phyloP scores from a whole-genome alignment of 2,888 invertebrate genomes.

The Hirtodrosophila alboralis region DNA sequence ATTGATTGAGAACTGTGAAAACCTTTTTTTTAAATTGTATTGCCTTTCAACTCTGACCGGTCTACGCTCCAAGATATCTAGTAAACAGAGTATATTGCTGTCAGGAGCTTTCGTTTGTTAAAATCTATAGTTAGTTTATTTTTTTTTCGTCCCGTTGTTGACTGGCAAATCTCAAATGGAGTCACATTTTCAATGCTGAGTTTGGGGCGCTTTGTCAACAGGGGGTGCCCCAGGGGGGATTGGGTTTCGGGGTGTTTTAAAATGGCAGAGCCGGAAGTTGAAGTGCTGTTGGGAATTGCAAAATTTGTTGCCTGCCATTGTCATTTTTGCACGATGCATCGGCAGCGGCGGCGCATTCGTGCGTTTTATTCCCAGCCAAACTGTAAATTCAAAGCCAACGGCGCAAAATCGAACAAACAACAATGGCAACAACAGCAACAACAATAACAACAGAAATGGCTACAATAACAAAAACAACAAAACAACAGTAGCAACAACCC shows the following conservation, averaged over 20 bases:
- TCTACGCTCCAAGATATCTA: too few species aligned
- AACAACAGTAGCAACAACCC: slow-evolving; percentile 16
- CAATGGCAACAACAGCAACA: slow-evolving; percentile 11
- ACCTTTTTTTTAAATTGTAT: too few species aligned
- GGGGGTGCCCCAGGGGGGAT: background rate
- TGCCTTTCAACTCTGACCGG: too few species aligned
- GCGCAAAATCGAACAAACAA: slow-evolving; percentile 68
- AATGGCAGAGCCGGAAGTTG: slow-evolving; percentile 70
- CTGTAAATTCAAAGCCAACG: slow-evolving; percentile 77
- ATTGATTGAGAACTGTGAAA: too few species aligned
- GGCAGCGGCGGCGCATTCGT: slow-evolving; percentile 59
- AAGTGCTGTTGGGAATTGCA: slow-evolving; percentile 78
- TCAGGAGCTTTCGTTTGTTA: background rate
- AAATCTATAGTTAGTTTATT: slow-evolving; percentile 3
- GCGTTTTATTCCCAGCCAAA: slow-evolving; percentile 77
- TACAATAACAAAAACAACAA: slow-evolving; percentile 10
- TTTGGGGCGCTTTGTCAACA: slow-evolving; percentile 54
- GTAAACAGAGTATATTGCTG: too few species aligned
- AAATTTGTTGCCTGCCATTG: slow-evolving; percentile 79
- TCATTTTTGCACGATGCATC: slow-evolving; percentile 67
- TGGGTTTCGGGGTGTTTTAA: slow-evolving; percentile 1
- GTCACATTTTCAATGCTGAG: slow-evolving; percentile 75
- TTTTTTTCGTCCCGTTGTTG: slow-evolving; percentile 36
- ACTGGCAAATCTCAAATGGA: slow-evolving; percentile 72
- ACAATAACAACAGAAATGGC: background rate